Evolutionary conservation across 1,140 invertebrate genomes (phyloP).

Genomic region (Drosophila orena): DNA sequence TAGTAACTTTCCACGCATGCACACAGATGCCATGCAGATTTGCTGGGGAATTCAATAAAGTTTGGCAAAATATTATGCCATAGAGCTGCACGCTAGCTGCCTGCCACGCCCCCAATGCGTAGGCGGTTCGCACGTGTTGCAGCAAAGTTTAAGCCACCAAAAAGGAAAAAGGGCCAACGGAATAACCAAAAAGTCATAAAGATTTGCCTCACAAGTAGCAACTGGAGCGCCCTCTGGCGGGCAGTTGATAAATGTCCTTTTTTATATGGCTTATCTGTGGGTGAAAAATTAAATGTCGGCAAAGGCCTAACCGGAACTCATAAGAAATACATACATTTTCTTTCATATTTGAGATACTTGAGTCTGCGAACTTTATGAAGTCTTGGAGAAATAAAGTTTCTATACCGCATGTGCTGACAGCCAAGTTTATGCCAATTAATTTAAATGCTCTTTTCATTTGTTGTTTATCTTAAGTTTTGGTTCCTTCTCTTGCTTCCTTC

Average conservation of each 20-base stretch:
- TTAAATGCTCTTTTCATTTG: constrained; percentile 58
- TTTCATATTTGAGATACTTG: constrained; percentile 6
- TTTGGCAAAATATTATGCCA: constrained; percentile 80
- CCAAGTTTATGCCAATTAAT: constrained; percentile 60
- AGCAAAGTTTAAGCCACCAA: constrained; percentile 60
- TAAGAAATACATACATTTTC: constrained; percentile 21
- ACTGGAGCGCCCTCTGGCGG: constrained; percentile 54
- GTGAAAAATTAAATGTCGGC: constrained; percentile 38
- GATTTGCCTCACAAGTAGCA: constrained; percentile 55
- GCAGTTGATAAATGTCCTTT: constrained; percentile 62
- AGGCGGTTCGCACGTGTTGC: constrained; percentile 58
- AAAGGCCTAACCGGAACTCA: constrained; percentile 13
- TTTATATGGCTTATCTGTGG: constrained; percentile 31
- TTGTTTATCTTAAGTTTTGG: constrained; percentile 63
- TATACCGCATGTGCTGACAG: constrained; percentile 29
- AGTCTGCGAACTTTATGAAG: constrained; percentile 6
- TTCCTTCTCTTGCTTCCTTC: constrained; percentile 5
- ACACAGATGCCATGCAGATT: constrained; percentile 68
- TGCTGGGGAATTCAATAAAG: constrained; percentile 78
- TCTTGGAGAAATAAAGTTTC: constrained; percentile 1
- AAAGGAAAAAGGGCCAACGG: constrained; percentile 14
- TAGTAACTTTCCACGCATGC: constrained; percentile 48
- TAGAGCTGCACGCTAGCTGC: constrained; percentile 49
- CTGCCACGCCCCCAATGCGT: constrained; percentile 49
- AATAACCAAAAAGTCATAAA: constrained; percentile 74